phyloP scores from a whole-genome alignment of 2,888 invertebrate genomes.

The Microctonus aethiopoides region DNA sequence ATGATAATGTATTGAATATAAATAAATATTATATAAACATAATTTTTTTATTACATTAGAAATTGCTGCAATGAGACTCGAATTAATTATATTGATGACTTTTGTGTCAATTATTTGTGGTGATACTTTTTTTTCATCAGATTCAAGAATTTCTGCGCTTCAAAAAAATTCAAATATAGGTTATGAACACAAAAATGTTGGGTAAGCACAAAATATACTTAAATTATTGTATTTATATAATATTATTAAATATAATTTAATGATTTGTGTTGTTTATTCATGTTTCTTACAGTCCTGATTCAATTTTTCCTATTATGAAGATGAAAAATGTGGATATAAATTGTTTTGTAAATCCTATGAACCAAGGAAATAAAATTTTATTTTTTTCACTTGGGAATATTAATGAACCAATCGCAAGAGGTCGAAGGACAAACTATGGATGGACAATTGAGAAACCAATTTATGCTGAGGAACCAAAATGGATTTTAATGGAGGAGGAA shows the following conservation, averaged over 20 bases:
- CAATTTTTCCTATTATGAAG: neutral
- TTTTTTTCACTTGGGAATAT: neutral
- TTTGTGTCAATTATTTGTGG: neutral
- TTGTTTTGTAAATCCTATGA: neutral
- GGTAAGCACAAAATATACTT: neutral
- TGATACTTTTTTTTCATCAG: neutral
- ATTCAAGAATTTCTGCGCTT: neutral
- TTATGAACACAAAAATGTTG: neutral
- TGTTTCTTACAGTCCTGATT: neutral
- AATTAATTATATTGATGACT: neutral
- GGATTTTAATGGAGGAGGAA: constrained; percentile 43
- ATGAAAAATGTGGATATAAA: neutral
- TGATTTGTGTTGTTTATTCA: too few relatives aligned
- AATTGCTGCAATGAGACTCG: neutral
- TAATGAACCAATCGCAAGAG: constrained; percentile 21
- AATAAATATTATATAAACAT: neutral
- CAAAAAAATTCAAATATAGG: neutral
- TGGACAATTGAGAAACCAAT: constrained; percentile 47
- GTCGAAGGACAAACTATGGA: constrained; percentile 31
- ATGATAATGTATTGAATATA: neutral
- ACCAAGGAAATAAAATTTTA: neutral
- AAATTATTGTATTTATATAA: too few relatives aligned
- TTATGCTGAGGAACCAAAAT: constrained; percentile 51
- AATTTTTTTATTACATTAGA: neutral
- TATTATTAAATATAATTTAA: too few relatives aligned